These are phyloP conservation scores for Hyphantria cunea DNA, from an alignment of 1,140 invertebrate genomes.

Conservation along the genomic window DNA sequence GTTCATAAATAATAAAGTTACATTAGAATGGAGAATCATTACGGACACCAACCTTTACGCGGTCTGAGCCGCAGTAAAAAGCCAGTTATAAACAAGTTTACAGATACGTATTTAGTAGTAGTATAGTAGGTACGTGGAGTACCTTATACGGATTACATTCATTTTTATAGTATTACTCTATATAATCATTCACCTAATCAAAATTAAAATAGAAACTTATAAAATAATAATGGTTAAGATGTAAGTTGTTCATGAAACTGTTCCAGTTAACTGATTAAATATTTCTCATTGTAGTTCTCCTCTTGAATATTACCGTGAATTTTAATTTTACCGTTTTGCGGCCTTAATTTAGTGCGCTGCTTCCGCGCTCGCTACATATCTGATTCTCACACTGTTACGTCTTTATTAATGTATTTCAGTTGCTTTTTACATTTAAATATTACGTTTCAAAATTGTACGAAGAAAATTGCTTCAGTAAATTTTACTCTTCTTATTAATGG, in stretches of 20 bases:
- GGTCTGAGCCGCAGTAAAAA: too few relatives aligned
- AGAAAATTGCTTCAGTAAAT: too few relatives aligned
- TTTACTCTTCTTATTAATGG: too few relatives aligned
- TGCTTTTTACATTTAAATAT: neutral
- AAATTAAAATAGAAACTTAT: constrained; percentile 3
- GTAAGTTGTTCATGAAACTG: neutral
- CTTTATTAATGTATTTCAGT: neutral
- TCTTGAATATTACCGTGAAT: constrained; percentile 44
- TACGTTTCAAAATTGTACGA: neutral
- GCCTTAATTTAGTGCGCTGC: constrained; percentile 47
- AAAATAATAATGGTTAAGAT: neutral
- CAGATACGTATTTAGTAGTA: too few relatives aligned
- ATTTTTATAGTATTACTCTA: too few relatives aligned
- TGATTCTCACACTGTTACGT: constrained; percentile 14
- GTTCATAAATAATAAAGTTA: too few relatives aligned
- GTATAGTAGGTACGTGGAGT: too few relatives aligned
- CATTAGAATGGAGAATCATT: too few relatives aligned
- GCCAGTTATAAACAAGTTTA: too few relatives aligned
- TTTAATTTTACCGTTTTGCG: constrained; percentile 51
- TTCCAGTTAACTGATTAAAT: constrained; percentile 11
- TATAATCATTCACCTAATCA: constrained; percentile 1
- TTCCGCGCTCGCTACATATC: constrained; percentile 19
- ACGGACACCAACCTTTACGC: too few relatives aligned
- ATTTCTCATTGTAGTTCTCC: constrained; percentile 27
- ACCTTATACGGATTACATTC: too few relatives aligned